A percentile compares a stretch with the other conserved stretches of the same genome.
phyloP scores from a whole-genome alignment of 2,113 vertebrate genomes.

The Mus spicilegus region DNA sequence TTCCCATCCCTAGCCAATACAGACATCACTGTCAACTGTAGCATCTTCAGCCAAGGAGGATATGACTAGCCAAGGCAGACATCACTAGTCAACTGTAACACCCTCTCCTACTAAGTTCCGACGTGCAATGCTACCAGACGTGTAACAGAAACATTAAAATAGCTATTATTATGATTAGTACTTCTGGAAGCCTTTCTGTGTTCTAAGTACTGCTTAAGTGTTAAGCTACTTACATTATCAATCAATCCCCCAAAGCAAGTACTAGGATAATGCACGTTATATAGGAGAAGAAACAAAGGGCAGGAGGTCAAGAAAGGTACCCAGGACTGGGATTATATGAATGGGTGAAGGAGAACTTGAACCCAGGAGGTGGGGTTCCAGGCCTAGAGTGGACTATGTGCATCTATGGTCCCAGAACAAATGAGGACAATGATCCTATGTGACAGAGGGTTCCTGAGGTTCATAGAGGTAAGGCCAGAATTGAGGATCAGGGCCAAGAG shows the following conservation, averaged over 20 bases:
- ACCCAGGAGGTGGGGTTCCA: background rate
- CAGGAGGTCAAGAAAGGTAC: background rate
- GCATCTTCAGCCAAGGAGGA: background rate
- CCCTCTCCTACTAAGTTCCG: background rate
- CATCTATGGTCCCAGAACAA: background rate
- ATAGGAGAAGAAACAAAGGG: background rate
- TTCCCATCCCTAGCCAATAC: background rate
- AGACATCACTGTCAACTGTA: background rate
- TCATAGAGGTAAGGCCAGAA: background rate
- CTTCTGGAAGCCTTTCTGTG: background rate
- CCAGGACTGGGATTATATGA: background rate
- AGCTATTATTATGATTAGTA: background rate
- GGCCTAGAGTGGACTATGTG: no score
- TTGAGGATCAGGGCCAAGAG: background rate
- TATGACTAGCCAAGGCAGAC: background rate
- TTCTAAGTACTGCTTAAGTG: background rate
- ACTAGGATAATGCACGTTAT: background rate
- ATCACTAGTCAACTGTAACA: background rate
- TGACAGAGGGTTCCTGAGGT: background rate
- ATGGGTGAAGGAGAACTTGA: background rate
- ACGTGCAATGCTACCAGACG: background rate
- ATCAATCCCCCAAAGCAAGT: background rate
- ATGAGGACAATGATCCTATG: background rate
- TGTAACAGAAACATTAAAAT: background rate
- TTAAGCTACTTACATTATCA: background rate